Conservation (phyloP, 1,140 invertebrate genomes). For the Trissolcus basalis region DNA sequence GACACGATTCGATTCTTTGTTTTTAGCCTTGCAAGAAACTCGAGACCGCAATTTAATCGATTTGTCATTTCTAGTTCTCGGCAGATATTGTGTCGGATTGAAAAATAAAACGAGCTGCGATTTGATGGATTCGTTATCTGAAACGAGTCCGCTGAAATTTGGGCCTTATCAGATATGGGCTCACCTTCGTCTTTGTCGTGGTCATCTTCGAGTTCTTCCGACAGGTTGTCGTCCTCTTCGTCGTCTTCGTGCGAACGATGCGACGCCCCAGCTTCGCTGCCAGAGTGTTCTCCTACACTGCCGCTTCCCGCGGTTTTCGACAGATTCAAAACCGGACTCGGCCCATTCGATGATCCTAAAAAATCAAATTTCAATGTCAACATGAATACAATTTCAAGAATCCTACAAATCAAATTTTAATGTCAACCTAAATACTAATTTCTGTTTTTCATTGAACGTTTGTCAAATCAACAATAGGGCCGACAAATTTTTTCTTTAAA, state of each 20-base stretch:
- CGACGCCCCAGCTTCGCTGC: conserved; percentile 79
- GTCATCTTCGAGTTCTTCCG: conserved; percentile 87
- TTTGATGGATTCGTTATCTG: conserved; percentile 37
- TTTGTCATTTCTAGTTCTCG: conserved; percentile 49
- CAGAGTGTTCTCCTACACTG: conserved; percentile 81
- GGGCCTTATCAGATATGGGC: conserved; percentile 44
- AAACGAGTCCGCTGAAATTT: conserved; percentile 16
- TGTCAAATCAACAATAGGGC: no score
- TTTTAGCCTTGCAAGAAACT: conserved; percentile 33
- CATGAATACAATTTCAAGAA: no score
- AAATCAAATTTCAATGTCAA: not conserved
- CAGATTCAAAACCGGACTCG: conserved; percentile 92
- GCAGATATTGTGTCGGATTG: conserved; percentile 4
- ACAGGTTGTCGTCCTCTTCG: conserved; percentile 85
- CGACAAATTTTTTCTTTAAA: no score
- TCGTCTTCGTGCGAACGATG: conserved; percentile 81
- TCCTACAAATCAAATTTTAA: no score
- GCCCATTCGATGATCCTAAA: conserved; percentile 88
- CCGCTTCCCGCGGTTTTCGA: conserved; percentile 87
- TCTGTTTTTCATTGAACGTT: no score
- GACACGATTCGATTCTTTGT: conserved; percentile 54
- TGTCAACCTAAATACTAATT: no score
- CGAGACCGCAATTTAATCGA: conserved; percentile 52
- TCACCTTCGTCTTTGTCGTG: conserved; percentile 91
- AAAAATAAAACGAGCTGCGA: conserved; percentile 21